Evolutionary conservation across 2,888 invertebrate genomes (phyloP).

Genomic region (Metellina segmentata): DNA sequence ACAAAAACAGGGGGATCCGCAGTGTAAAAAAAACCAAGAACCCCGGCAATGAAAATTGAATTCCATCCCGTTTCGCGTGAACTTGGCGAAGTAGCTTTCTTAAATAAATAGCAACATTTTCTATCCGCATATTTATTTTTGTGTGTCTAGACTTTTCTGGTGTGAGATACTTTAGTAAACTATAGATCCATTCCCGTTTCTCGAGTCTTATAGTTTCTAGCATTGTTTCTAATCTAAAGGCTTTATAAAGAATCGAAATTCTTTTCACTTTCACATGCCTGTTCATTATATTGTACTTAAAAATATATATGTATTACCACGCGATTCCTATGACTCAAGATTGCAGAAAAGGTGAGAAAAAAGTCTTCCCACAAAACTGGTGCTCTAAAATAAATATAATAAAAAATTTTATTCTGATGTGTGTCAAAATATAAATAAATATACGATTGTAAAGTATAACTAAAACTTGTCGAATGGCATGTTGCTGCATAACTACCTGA

Average conservation of each 20-base stretch:
- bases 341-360: too few species aligned
- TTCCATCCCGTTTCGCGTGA: slow-evolving; percentile 14
- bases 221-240: neutral
- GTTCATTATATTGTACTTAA: too few species aligned
- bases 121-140: neutral
- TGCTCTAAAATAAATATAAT: too few species aligned
- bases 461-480: too few species aligned
- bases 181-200: neutral
- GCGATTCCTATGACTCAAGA: too few species aligned
- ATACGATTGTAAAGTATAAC: too few species aligned
- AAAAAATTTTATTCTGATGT: too few species aligned
- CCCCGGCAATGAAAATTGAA: slow-evolving; percentile 44
- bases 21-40: slow-evolving; percentile 7
- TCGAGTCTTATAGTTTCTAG: neutral
- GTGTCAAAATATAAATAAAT: too few species aligned
- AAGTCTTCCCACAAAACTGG: too few species aligned
- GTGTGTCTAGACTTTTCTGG: neutral
- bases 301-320: too few species aligned
- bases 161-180: neutral
- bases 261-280: neutral
- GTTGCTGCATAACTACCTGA: too few species aligned
- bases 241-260: neutral
- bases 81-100: neutral
- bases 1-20: slow-evolving; percentile 22
- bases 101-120: neutral